These are phyloP conservation scores for Epirrhoe alternata DNA, from an alignment of 2,888 invertebrate genomes.

Conservation along the genomic window DNA sequence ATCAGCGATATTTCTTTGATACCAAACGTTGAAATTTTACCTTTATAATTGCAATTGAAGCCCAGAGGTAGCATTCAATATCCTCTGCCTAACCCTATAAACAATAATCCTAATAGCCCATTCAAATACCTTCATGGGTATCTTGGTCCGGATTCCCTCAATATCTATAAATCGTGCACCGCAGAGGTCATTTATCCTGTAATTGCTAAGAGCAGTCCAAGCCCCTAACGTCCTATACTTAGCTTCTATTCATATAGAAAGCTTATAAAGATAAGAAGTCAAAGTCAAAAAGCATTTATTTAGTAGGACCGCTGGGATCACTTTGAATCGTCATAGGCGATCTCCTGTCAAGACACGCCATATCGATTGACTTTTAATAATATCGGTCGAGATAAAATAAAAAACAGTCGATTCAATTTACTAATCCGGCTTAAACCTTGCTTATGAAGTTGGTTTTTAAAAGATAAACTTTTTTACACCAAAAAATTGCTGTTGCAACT, in stretches of 20 bases:
- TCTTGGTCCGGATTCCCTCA: slow-evolving; percentile 23
- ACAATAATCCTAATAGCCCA: slow-evolving; percentile 34
- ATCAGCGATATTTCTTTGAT: background rate
- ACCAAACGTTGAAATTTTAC: background rate
- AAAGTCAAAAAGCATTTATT: too few relatives aligned
- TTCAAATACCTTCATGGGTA: slow-evolving; percentile 30
- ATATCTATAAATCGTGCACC: slow-evolving; percentile 36
- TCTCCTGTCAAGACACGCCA: too few relatives aligned
- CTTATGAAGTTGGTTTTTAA: too few relatives aligned
- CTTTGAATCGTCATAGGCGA: too few relatives aligned
- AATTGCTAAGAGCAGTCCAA: slow-evolving; percentile 35
- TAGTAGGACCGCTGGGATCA: too few relatives aligned
- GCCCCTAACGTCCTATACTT: slow-evolving; percentile 18
- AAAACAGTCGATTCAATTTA: too few relatives aligned
- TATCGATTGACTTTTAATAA: too few relatives aligned
- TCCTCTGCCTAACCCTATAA: slow-evolving; percentile 6
- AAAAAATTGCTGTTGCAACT: too few relatives aligned
- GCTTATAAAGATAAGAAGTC: too few relatives aligned
- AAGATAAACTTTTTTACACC: too few relatives aligned
- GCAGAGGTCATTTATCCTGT: slow-evolving; percentile 35
- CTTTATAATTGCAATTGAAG: background rate
- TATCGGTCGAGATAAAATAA: too few relatives aligned
- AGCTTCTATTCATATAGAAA: slow-evolving; percentile 10
- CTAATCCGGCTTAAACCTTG: too few relatives aligned
- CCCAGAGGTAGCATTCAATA: background rate